Evolutionary conservation across 2,113 vertebrate species (phyloP).

Genomic region (Coregonus clupeaformis): DNA sequence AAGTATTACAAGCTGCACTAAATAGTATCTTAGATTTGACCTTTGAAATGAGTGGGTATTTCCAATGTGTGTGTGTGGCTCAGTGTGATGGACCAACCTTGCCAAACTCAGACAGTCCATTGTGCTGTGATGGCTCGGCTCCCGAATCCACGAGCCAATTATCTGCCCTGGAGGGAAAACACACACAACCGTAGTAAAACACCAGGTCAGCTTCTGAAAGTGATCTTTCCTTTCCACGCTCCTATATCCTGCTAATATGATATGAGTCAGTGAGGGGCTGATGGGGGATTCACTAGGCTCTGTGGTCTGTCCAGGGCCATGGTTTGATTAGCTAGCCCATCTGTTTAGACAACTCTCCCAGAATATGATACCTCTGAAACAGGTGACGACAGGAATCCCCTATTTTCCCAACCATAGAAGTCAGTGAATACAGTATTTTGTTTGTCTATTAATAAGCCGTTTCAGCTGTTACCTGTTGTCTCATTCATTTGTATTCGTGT

Average conservation of each 20-base stretch:
- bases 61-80: background rate
- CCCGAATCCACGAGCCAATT: slow-evolving; percentile 88
- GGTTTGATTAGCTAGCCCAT: background rate
- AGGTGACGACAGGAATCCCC: slow-evolving; percentile 40
- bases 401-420: slow-evolving; percentile 20
- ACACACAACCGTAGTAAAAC: background rate
- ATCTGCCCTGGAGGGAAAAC: slow-evolving; percentile 80
- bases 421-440: background rate
- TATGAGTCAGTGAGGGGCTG: background rate
- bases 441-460: background rate
- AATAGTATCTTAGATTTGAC: background rate
- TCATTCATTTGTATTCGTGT: background rate
- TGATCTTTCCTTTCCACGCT: background rate
- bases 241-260: background rate
- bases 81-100: slow-evolving; percentile 72
- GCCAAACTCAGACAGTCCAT: slow-evolving; percentile 84
- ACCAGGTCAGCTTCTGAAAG: background rate
- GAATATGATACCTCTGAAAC: background rate
- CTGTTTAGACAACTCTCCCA: background rate
- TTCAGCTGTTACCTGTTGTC: background rate
- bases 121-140: slow-evolving; percentile 59
- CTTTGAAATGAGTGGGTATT: background rate
- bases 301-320: background rate
- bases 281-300: background rate
- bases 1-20: background rate